Evolutionary conservation across 2,888 invertebrate species (phyloP).

Genomic region (Hemaris fuciformis): DNA sequence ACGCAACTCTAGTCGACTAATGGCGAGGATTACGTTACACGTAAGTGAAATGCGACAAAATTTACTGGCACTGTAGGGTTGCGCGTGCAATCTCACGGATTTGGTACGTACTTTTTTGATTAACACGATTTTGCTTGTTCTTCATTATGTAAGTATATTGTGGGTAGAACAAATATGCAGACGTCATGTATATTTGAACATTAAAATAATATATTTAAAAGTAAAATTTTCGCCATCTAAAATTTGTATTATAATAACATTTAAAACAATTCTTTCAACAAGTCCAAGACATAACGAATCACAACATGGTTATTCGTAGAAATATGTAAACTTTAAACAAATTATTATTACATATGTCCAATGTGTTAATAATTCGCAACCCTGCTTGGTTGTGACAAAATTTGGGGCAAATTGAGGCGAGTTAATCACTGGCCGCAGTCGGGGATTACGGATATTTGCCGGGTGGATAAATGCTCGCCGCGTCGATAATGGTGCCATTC

Average conservation of each 20-base stretch:
- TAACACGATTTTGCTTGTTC: not conserved
- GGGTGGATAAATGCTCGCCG: conserved; percentile 48
- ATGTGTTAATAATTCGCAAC: not conserved
- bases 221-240: not conserved
- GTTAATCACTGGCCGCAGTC: conserved; percentile 52
- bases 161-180: not conserved
- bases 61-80: conserved; percentile 39
- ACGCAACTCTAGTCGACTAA: conserved; percentile 57
- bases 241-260: too few relatives aligned
- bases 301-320: too few relatives aligned
- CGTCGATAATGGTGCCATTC: conserved; percentile 43
- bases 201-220: too few relatives aligned
- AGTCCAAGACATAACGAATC: too few relatives aligned
- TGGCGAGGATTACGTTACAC: conserved; percentile 69
- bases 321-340: not conserved
- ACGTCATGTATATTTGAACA: too few relatives aligned
- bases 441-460: conserved; percentile 54
- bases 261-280: too few relatives aligned
- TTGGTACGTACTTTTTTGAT: too few relatives aligned
- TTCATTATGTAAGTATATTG: not conserved
- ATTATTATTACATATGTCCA: not conserved
- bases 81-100: too few relatives aligned
- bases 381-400: conserved; percentile 36
- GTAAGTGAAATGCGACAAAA: conserved; percentile 64
- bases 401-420: conserved; percentile 39